These are phyloP conservation scores for Nothura maculosa DNA, from an alignment of 2,797 vertebrate genomes.

Conservation along the genomic window DNA sequence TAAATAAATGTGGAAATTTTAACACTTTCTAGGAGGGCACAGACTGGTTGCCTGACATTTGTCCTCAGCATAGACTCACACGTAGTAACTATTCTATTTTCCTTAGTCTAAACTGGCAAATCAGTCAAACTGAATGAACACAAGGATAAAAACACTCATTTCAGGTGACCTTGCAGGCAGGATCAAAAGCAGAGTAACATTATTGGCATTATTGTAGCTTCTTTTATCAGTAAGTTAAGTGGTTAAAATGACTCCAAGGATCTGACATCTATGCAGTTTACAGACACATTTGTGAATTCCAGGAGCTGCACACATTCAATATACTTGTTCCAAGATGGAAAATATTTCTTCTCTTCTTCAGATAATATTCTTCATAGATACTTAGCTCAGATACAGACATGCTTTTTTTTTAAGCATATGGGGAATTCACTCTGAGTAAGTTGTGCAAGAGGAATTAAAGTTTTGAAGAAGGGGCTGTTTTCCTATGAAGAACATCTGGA, in stretches of 20 bases:
- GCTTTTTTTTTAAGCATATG: neutral
- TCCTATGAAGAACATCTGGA: neutral
- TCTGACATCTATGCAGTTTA: neutral
- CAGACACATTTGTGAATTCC: constrained; percentile 5
- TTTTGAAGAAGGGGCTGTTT: neutral
- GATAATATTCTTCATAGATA: neutral
- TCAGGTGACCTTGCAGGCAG: neutral
- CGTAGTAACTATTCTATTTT: neutral
- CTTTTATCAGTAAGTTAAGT: neutral
- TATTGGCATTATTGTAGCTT: neutral
- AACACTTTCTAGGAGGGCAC: neutral
- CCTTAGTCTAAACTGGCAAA: neutral
- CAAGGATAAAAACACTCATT: neutral
- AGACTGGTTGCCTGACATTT: neutral
- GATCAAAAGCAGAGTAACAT: neutral
- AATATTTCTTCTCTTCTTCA: neutral
- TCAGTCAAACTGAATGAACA: neutral
- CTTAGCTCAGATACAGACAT: neutral
- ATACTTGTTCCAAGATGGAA: constrained; percentile 14
- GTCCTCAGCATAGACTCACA: neutral
- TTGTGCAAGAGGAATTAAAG: neutral
- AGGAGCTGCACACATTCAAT: neutral
- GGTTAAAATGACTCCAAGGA: neutral
- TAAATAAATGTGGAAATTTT: constrained; percentile 3
- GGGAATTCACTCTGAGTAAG: neutral